Evolutionary conservation across 2,113 vertebrate genomes (phyloP), one percentile per base, ranked within the genome.

Genomic region (Montifringilla adamsi): DNA sequence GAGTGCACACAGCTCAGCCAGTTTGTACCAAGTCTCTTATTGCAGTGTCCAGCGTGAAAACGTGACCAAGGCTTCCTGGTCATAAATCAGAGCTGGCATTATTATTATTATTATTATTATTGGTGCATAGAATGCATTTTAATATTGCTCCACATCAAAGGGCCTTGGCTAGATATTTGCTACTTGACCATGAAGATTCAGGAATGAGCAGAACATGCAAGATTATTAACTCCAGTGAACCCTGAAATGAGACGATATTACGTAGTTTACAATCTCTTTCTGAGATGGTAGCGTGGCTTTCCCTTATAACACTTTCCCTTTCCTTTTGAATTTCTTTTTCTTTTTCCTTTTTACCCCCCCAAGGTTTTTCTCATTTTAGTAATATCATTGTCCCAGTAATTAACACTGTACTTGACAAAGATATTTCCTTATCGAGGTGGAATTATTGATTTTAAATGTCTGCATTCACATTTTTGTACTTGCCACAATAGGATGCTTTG

Each of bases 151-250:
- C 85, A 84, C 85, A 68, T 90, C 79, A 88, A 86, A 92, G 76
- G 27, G 24, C 44, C 46, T 79, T 87, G 26, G 17, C 64, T 86
- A 86, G 50, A 30, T 78, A 67, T 91, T 92, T 81, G 79, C 52
- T 88, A 33, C 76, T 77, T 93, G 83, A 92, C 92, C 92, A 68
- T 91, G 92, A 86, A 96, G 83, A 84, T 81, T 74, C 68, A 72
- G 73, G 76, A 94, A 88, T 63, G 87, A 95, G 72, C 75, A 93
- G 55, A 93, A 83, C 93, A 56, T 81, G 83, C n/a, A 44, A 93
- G 90, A 81, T 90, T 88, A 96, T 95, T 96, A 96, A 90, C 72
- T 96, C 82, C 82, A 86, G 75, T 90, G 94, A 96, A 93, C 90
- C 92, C 68, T 94, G 90, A 97, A 96, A 95, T 96, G 55, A 94